phyloP scores from a whole-genome alignment of 2,797 vertebrate species.

The Sebastes taczanowskii region DNA sequence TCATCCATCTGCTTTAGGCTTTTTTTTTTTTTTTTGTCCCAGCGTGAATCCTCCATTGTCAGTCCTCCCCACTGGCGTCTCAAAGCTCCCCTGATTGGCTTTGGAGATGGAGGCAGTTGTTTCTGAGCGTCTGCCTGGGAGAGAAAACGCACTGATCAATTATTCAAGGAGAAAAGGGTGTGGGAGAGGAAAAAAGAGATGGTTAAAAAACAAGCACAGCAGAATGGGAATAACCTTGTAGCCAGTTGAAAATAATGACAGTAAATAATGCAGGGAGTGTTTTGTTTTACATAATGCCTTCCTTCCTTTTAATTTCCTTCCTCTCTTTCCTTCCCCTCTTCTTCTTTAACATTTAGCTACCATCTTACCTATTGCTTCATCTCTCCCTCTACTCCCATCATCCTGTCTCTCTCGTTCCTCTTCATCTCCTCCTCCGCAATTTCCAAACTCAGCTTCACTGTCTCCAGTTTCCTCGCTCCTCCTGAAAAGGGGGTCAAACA shows the following conservation, averaged over 20 bases:
- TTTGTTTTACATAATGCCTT: conserved; percentile 6
- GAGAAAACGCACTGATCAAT: conserved; percentile 78
- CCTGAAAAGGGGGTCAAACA: conserved; percentile 33
- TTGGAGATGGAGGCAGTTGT: conserved; percentile 59
- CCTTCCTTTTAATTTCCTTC: neutral
- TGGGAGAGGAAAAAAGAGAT: conserved; percentile 40
- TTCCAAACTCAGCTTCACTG: conserved; percentile 22
- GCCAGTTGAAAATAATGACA: conserved; percentile 27
- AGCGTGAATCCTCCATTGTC: conserved; percentile 33
- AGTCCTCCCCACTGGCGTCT: conserved; percentile 33
- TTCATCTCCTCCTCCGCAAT: conserved; percentile 48
- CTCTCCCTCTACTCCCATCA: conserved; percentile 18
- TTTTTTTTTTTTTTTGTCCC: conserved; percentile 2
- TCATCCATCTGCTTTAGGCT: conserved; percentile 25
- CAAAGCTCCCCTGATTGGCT: conserved; percentile 46
- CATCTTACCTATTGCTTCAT: neutral
- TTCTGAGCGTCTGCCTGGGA: conserved; percentile 55
- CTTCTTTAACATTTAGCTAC: conserved; percentile 17
- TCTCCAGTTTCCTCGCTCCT: conserved; percentile 12
- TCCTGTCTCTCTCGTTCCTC: conserved; percentile 19
- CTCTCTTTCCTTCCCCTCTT: neutral
- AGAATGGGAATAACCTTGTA: conserved; percentile 25
- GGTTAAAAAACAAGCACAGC: conserved; percentile 32
- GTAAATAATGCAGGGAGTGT: neutral
- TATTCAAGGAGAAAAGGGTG: conserved; percentile 75